These are phyloP conservation scores for Grammomys dolichurus DNA, from an alignment of 2,113 vertebrate species.

Conservation along the genomic window DNA sequence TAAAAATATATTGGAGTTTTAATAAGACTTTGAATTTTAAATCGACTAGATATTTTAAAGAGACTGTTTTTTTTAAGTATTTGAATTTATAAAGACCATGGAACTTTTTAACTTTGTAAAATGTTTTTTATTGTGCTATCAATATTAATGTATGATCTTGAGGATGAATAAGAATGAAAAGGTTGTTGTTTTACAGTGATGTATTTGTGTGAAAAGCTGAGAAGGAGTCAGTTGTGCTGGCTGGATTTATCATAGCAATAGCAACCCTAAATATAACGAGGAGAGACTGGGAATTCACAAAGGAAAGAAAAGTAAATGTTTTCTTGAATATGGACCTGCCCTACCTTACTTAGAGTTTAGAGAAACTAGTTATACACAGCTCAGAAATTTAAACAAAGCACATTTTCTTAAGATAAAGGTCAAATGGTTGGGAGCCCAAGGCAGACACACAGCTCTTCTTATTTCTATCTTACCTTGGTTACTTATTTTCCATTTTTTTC, in stretches of 20 bases:
- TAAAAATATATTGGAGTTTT: not conserved
- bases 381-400: constrained; percentile 22
- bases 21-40: not conserved
- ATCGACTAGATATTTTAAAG: not conserved
- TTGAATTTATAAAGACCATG: not conserved
- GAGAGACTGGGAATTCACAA: not conserved
- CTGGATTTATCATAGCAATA: not conserved
- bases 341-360: not conserved
- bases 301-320: not conserved
- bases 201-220: not conserved
- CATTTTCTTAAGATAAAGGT: not conserved
- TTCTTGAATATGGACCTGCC: not conserved
- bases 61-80: not conserved
- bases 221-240: not conserved
- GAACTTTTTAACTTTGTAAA: not conserved
- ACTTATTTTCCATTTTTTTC: not conserved
- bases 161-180: not conserved
- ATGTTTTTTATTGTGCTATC: not conserved
- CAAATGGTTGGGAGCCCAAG: not conserved
- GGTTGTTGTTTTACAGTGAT: not conserved
- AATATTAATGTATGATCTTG: not conserved
- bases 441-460: not conserved
- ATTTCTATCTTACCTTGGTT: not conserved
- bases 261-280: not conserved
- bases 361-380: not conserved